phyloP scores from a whole-genome alignment of 2,797 vertebrate genomes.

The Morelia viridis region DNA sequence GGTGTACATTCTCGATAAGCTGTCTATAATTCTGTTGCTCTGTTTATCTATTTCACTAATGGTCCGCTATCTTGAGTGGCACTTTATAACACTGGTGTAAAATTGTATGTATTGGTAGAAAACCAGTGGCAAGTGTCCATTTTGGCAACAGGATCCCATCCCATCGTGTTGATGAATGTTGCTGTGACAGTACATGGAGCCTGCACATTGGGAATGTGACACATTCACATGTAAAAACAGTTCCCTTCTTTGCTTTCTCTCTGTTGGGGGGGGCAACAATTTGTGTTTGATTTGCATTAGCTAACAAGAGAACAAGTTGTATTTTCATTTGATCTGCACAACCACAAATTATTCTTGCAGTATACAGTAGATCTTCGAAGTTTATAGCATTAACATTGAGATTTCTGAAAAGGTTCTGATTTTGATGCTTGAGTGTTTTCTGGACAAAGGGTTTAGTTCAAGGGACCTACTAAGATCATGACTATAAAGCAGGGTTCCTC shows the following conservation, averaged over 20 bases:
- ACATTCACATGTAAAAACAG: not conserved
- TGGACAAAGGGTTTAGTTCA: not conserved
- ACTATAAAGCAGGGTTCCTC: too few relatives aligned
- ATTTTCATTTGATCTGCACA: not conserved
- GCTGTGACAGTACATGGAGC: not conserved
- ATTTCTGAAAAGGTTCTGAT: conserved; percentile 8
- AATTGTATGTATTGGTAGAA: not conserved
- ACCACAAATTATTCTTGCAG: not conserved
- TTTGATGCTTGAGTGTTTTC: not conserved
- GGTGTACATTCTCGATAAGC: not conserved
- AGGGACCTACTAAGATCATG: not conserved
- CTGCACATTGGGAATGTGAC: not conserved
- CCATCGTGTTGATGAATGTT: not conserved
- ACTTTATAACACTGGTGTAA: not conserved
- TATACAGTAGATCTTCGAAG: not conserved
- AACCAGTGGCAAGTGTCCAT: not conserved
- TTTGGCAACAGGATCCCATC: not conserved
- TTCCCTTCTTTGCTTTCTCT: not conserved
- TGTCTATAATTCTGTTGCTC: not conserved
- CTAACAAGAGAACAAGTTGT: not conserved
- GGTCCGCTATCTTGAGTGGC: too few relatives aligned
- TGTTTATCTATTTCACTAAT: not conserved
- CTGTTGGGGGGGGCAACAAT: not conserved
- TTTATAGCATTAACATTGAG: conserved; percentile 41
- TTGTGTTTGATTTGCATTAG: not conserved